Evolutionary conservation across 2,113 vertebrate genomes (phyloP).

Genomic region (Rafetus swinhoei): DNA sequence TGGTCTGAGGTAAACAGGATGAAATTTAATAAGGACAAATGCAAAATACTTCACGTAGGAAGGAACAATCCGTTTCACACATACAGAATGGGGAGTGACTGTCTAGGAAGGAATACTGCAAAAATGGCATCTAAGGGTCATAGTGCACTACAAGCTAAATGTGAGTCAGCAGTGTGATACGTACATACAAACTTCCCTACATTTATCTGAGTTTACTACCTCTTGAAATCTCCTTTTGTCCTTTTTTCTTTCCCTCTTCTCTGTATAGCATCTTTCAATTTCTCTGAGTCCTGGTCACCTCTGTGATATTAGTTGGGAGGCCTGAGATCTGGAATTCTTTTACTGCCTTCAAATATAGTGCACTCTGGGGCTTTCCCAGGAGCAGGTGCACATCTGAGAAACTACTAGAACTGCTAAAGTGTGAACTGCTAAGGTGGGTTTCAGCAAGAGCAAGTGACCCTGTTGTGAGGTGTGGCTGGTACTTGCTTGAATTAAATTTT

Average conservation of each 20-base stretch:
- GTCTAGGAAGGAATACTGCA: too few species aligned
- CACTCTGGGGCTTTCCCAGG: not conserved
- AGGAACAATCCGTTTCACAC: too few species aligned
- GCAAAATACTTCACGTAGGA: too few species aligned
- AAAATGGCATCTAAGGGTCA: too few species aligned
- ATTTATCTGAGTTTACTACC: not conserved
- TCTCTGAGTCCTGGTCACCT: not conserved
- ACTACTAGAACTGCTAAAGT: rapidly evolving
- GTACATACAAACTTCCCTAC: not conserved
- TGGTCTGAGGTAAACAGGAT: too few species aligned
- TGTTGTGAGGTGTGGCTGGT: rapidly evolving
- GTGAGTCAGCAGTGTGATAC: too few species aligned
- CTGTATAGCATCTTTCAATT: rapidly evolving
- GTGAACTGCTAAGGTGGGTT: not conserved
- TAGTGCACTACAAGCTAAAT: too few species aligned
- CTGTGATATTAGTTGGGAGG: not conserved
- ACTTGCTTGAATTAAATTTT: not conserved
- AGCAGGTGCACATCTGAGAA: not conserved
- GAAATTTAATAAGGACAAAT: too few species aligned
- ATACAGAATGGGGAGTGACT: too few species aligned
- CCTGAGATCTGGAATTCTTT: not conserved
- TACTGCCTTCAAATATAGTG: not conserved
- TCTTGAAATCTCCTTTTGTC: not conserved
- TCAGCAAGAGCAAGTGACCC: not conserved
- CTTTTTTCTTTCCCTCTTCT: not conserved